Percentiles rank a stretch among this genome's conserved stretches.
phyloP scores from a whole-genome alignment of 1,140 invertebrate genomes.

The Forficula auricularia region DNA sequence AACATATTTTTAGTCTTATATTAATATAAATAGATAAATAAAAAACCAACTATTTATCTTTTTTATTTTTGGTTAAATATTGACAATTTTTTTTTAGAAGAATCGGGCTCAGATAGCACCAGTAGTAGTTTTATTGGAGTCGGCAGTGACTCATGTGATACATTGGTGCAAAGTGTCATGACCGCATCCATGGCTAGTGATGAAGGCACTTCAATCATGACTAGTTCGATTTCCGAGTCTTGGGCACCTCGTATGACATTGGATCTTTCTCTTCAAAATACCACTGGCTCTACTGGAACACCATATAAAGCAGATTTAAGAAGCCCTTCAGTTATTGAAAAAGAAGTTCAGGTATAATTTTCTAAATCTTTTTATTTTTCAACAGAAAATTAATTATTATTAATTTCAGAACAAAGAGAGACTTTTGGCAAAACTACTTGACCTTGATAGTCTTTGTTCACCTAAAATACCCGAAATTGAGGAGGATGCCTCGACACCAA shows the following conservation, averaged over 20 bases:
- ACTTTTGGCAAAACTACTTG: slow-evolving; percentile 13
- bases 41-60: too few relatives aligned
- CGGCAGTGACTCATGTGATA: not conserved
- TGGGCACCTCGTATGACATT: not conserved
- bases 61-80: not conserved
- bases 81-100: not conserved
- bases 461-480: not conserved
- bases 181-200: not conserved
- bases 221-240: not conserved
- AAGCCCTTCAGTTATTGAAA: slow-evolving; percentile 32
- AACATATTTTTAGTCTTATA: too few relatives aligned
- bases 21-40: too few relatives aligned
- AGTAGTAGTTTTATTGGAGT: not conserved
- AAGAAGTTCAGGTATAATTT: slow-evolving; percentile 27
- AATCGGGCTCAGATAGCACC: slow-evolving; percentile 1
- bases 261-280: not conserved
- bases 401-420: slow-evolving; percentile 12
- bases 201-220: slow-evolving; percentile 3
- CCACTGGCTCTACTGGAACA: not conserved
- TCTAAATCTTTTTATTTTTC: not conserved
- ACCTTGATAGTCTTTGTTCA: slow-evolving; percentile 10
- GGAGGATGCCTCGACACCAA: not conserved
- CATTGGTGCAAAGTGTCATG: slow-evolving; percentile 2
- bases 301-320: slow-evolving; percentile 20
- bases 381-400: too few relatives aligned